phyloP scores from a whole-genome alignment of 2,113 vertebrate species.

The Lanius ludovicianus region DNA sequence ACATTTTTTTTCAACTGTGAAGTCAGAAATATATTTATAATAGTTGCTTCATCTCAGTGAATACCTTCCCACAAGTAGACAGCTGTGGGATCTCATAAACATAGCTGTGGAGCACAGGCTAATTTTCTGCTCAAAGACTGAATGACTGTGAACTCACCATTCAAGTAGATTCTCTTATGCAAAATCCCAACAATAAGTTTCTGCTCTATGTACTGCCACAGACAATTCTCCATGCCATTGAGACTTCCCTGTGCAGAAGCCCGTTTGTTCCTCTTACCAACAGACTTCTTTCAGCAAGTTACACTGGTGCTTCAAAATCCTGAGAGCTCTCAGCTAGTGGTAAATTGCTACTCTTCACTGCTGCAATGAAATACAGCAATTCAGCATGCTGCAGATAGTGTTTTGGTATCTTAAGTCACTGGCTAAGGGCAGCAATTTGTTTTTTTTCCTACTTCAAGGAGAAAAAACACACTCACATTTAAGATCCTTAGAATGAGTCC shows the following conservation, averaged over 20 bases:
- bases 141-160: neutral
- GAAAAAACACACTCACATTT: neutral
- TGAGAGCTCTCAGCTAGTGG: neutral
- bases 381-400: neutral
- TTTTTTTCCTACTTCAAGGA: neutral
- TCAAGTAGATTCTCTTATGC: neutral
- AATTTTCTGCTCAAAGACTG: constrained; percentile 2
- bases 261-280: neutral
- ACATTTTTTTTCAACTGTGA: neutral
- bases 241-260: neutral
- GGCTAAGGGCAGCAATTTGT: neutral
- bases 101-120: neutral
- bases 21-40: neutral
- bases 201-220: neutral
- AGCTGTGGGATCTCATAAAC: neutral
- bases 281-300: neutral
- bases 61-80: neutral
- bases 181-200: neutral
- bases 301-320: neutral
- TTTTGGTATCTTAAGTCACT: constrained; percentile 6
- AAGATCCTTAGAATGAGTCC: neutral
- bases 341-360: neutral
- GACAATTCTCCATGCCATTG: neutral
- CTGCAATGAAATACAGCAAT: neutral
- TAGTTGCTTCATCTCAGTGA: neutral